These are phyloP conservation scores for Chionodraco myersi DNA, from an alignment of 2,113 vertebrate genomes.

Conservation along the genomic window DNA sequence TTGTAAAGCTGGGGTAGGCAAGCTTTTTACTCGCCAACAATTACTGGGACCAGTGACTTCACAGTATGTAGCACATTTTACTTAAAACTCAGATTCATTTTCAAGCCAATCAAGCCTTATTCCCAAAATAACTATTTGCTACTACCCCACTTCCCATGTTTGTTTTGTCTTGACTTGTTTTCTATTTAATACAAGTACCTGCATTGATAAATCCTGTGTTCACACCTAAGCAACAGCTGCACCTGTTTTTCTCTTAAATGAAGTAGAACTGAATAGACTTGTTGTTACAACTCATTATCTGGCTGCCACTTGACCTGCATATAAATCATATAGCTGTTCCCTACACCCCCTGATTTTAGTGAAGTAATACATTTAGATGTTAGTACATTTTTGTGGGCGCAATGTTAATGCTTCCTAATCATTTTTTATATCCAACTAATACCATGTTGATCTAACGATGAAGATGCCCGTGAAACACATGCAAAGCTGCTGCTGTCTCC, in stretches of 20 bases:
- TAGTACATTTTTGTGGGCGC: too few relatives aligned
- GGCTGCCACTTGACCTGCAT: conserved; percentile 28
- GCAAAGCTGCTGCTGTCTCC: conserved; percentile 21
- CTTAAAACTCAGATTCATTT: not conserved
- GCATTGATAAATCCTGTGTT: not conserved
- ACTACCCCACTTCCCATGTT: not conserved
- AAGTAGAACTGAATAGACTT: conserved; percentile 50
- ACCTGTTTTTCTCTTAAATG: conserved; percentile 15
- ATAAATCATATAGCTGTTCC: conserved; percentile 42
- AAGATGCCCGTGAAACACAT: conserved; percentile 25
- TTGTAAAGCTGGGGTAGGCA: too few relatives aligned
- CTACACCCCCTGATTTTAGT: not conserved
- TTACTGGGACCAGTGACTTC: not conserved
- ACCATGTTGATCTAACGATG: not conserved
- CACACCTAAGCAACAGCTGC: conserved; percentile 13
- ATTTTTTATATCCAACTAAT: conserved; percentile 12
- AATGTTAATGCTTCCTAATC: not conserved
- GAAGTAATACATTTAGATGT: too few relatives aligned
- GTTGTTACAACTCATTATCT: conserved; percentile 44
- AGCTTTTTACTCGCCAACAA: not conserved
- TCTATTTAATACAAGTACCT: conserved; percentile 13
- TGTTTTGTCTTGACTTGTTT: not conserved
- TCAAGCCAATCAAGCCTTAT: not conserved
- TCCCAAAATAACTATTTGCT: not conserved
- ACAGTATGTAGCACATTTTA: not conserved